Conservation (phyloP, 2,797 vertebrate species). For the Tapirus indicus region DNA sequence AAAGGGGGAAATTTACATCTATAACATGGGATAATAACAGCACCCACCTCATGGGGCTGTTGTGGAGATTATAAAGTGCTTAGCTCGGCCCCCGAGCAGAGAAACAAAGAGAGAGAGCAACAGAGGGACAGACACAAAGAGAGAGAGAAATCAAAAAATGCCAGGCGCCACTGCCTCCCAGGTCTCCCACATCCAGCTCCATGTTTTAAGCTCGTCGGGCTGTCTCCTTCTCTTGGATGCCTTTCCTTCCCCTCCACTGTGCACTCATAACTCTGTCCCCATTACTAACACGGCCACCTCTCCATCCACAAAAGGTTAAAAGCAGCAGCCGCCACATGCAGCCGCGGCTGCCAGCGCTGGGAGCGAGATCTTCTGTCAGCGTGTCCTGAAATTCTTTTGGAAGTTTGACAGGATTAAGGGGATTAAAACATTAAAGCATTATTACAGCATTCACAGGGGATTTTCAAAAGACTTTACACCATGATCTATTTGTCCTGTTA, state of each 20-base stretch:
- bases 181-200: not conserved
- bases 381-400: conserved; percentile 85
- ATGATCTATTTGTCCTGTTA: conserved; percentile 89
- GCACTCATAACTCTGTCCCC: not conserved
- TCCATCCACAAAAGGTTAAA: conserved; percentile 71
- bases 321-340: conserved; percentile 49
- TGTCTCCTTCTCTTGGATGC: not conserved
- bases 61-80: not conserved
- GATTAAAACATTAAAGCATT: conserved; percentile 91
- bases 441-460: conserved; percentile 88
- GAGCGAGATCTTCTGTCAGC: conserved; percentile 84
- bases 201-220: not conserved
- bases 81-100: not conserved
- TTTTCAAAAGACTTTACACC: conserved; percentile 89
- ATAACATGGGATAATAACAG: not conserved
- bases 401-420: conserved; percentile 90
- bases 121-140: not conserved
- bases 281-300: accelerated
- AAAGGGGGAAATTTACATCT: not conserved
- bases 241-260: not conserved
- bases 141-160: not conserved
- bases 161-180: accelerated
- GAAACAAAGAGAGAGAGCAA: not conserved
- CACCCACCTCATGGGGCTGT: not conserved
- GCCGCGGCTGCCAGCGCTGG: conserved; percentile 53